Percentiles rank a stretch among this genome's conserved stretches.
Evolutionary conservation across 2,113 vertebrate species (phyloP).

Genomic region (Dicrurus megarhynchus): DNA sequence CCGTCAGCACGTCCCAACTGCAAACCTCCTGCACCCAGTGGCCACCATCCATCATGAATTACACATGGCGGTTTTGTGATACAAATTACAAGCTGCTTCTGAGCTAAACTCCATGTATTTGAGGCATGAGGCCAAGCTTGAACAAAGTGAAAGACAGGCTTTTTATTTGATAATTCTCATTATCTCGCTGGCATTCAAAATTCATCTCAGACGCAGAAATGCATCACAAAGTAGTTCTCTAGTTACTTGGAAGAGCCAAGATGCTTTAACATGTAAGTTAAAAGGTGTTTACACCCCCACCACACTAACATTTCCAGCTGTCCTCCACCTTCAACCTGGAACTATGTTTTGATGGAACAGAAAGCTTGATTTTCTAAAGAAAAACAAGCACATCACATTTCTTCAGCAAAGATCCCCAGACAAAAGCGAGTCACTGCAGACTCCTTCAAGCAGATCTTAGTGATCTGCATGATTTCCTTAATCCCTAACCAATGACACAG

Average conservation of each 20-base stretch:
- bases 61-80: background rate
- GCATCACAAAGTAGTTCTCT: background rate
- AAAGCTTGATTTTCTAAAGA: background rate
- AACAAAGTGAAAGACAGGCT: slow-evolving; percentile 35
- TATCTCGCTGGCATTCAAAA: slow-evolving; percentile 35
- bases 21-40: background rate
- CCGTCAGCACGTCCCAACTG: background rate
- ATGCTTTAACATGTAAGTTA: background rate
- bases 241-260: background rate
- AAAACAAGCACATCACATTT: background rate
- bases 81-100: background rate
- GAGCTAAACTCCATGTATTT: slow-evolving; percentile 2
- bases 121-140: slow-evolving; percentile 33
- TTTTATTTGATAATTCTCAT: slow-evolving; percentile 54
- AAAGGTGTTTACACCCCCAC: background rate
- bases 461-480: background rate
- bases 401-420: background rate
- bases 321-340: background rate
- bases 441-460: background rate
- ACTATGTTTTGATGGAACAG: background rate
- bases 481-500: background rate
- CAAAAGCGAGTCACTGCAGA: background rate
- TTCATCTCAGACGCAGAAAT: slow-evolving; percentile 3
- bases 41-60: background rate
- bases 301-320: background rate